These are phyloP conservation scores for Neotoxoptera formosana DNA, from an alignment of 1,140 invertebrate species.

Conservation along the genomic window DNA sequence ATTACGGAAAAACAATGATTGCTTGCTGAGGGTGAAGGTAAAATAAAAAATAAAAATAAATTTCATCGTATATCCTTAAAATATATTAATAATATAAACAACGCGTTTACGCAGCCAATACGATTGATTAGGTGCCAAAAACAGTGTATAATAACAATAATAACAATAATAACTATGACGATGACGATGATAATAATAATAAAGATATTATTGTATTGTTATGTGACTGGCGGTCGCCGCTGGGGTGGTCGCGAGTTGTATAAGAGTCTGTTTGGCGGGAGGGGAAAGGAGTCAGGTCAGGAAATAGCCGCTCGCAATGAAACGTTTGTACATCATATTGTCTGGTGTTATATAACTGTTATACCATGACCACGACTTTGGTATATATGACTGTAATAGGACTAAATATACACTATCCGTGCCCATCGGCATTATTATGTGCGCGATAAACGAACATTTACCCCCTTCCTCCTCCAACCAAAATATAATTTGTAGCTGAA, in stretches of 20 bases:
- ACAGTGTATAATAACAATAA: not conserved
- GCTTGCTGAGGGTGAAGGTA: not conserved
- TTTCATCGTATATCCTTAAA: not conserved
- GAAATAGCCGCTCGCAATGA: not conserved
- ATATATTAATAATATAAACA: not conserved
- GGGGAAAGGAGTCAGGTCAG: not conserved
- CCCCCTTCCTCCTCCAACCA: not conserved
- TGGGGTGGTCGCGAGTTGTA: not conserved
- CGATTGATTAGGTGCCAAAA: not conserved
- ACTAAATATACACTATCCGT: not conserved
- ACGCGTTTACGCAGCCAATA: not conserved
- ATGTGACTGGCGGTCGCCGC: not conserved
- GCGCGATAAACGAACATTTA: not conserved
- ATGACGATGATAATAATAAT: not conserved
- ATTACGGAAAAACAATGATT: not conserved
- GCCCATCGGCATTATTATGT: not conserved
- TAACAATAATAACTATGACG: not conserved
- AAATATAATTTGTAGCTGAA: not conserved
- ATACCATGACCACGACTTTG: not conserved
- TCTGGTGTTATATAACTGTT: not conserved
- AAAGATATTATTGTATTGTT: constrained; percentile 18
- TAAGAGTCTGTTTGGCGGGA: not conserved
- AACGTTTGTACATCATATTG: constrained; percentile 1
- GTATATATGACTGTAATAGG: not conserved
- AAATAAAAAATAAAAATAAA: not conserved